phyloP scores from a whole-genome alignment of 2,888 invertebrate species.

The Tachina grossa region DNA sequence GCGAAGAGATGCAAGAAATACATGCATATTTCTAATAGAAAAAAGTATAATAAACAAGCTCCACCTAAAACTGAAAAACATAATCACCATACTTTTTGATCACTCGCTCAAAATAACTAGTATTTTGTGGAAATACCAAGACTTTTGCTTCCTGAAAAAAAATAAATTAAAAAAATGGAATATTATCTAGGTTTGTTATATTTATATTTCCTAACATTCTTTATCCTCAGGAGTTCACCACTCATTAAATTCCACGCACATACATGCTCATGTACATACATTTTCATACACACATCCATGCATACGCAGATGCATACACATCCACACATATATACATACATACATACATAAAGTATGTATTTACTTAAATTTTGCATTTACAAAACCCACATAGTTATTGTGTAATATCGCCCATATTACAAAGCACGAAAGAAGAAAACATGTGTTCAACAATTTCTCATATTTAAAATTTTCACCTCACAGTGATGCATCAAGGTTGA shows the following conservation, averaged over 20 bases:
- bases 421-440: slow-evolving; percentile 46
- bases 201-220: slow-evolving; percentile 1
- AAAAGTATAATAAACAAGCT: slow-evolving; percentile 57
- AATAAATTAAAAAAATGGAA: slow-evolving; percentile 73
- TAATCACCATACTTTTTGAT: slow-evolving; percentile 60
- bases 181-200: slow-evolving; percentile 80
- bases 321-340: neutral
- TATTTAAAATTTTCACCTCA: slow-evolving; percentile 35
- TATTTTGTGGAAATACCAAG: slow-evolving; percentile 6
- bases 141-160: slow-evolving; percentile 20
- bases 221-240: neutral
- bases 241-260: slow-evolving; percentile 9
- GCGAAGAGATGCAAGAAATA: slow-evolving; percentile 63
- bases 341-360: slow-evolving; percentile 1
- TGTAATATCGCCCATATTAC: slow-evolving; percentile 64
- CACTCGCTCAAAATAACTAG: slow-evolving; percentile 21
- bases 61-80: slow-evolving; percentile 66
- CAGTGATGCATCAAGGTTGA: slow-evolving; percentile 1
- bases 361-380: slow-evolving; percentile 38
- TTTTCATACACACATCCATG: too few relatives aligned
- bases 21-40: slow-evolving; percentile 46
- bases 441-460: slow-evolving; percentile 60
- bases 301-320: neutral
- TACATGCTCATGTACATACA: neutral
- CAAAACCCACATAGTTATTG: slow-evolving; percentile 58